A percentile compares a stretch with the other conserved stretches of the same genome.
These are phyloP conservation scores for Phoxinus phoxinus DNA, from an alignment of 2,113 vertebrate species.

Conservation along the genomic window DNA sequence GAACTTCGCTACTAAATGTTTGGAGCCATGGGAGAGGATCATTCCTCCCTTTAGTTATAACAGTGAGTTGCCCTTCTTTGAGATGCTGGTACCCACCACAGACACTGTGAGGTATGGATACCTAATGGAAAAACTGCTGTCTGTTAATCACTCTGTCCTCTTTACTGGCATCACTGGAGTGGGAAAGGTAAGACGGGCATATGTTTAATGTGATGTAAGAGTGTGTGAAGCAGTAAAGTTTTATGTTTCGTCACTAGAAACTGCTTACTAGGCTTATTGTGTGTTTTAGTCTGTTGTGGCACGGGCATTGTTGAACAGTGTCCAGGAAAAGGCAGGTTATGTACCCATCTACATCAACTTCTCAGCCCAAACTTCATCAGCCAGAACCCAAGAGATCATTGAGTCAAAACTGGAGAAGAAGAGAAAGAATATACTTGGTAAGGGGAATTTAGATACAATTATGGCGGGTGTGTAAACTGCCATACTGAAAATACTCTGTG, in stretches of 20 bases:
- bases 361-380: slow-evolving; percentile 83
- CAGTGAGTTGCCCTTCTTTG: slow-evolving; percentile 82
- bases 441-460: slow-evolving; percentile 27
- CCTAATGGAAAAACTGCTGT: slow-evolving; percentile 87
- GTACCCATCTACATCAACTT: slow-evolving; percentile 86
- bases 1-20: slow-evolving; percentile 77
- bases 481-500: background rate
- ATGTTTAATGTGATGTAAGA: background rate
- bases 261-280: background rate
- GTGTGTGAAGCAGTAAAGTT: background rate
- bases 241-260: background rate
- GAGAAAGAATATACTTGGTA: slow-evolving; percentile 82
- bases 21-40: slow-evolving; percentile 84
- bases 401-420: slow-evolving; percentile 88
- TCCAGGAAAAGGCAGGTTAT: slow-evolving; percentile 80
- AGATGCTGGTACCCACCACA: slow-evolving; percentile 87
- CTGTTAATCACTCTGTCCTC: slow-evolving; percentile 81
- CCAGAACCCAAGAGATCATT: slow-evolving; percentile 85
- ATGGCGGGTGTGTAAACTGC: background rate
- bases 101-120: slow-evolving; percentile 89
- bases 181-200: slow-evolving; percentile 78
- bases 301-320: slow-evolving; percentile 78
- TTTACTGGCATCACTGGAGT: slow-evolving; percentile 87
- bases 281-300: slow-evolving; percentile 80
- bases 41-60: slow-evolving; percentile 82